These are phyloP conservation scores for Homarus americanus DNA, from an alignment of 1,140 invertebrate genomes.

Conservation along the genomic window DNA sequence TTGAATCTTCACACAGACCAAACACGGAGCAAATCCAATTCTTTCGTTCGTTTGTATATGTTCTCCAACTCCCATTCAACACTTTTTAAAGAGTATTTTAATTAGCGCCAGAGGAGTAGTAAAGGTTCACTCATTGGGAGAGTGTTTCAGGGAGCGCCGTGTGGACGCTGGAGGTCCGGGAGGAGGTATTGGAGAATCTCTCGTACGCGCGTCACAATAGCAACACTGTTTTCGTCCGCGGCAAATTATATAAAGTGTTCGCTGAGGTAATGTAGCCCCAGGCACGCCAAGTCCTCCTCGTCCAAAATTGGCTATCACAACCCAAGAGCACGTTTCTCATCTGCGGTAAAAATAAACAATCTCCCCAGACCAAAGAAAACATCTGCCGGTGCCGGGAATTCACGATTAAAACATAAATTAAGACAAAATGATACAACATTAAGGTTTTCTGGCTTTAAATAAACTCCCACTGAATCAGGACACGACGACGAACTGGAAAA, in stretches of 20 bases:
- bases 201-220: background rate
- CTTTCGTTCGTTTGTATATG: conserved; percentile 19
- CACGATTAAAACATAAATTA: conserved; percentile 48
- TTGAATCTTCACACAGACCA: conserved; percentile 14
- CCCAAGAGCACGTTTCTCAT: conserved; percentile 34
- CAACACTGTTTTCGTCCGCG: conserved; percentile 40
- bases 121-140: background rate
- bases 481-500: conserved; percentile 11
- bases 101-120: conserved; percentile 2
- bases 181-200: background rate
- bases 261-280: conserved; percentile 40
- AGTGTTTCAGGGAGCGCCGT: no score
- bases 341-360: conserved; percentile 31
- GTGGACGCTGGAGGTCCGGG: background rate
- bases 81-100: conserved; percentile 30
- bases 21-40: conserved; percentile 35
- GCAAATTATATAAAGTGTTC: conserved; percentile 53
- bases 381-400: conserved; percentile 10
- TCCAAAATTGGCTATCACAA: conserved; percentile 54
- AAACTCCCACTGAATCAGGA: conserved; percentile 1
- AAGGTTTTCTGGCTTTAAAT: conserved; percentile 3
- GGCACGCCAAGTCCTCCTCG: conserved; percentile 19
- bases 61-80: conserved; percentile 22
- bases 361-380: conserved; percentile 26
- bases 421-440: conserved; percentile 15